Percentiles rank a stretch among this genome's conserved stretches.
These are phyloP conservation scores for Microtus richardsoni DNA, from an alignment of 2,113 vertebrate species.

Conservation along the genomic window DNA sequence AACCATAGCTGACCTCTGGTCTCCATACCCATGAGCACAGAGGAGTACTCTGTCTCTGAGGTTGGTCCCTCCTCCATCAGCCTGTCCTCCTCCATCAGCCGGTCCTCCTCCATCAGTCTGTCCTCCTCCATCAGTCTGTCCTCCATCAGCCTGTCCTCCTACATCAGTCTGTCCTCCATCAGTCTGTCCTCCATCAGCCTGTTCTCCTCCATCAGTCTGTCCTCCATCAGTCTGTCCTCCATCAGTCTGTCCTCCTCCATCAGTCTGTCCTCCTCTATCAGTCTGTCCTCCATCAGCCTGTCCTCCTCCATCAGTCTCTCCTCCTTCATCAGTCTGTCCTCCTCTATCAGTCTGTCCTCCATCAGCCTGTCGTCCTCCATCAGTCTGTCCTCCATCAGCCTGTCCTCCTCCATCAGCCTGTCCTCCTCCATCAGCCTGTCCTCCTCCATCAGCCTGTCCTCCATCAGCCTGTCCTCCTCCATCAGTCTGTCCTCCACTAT, in stretches of 20 bases:
- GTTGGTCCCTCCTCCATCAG: not conserved
- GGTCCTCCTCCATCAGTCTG: no score
- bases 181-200: no score
- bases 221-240: not conserved
- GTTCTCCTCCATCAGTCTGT: not conserved
- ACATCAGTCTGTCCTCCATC: not conserved
- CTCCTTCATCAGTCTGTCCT: not conserved
- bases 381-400: no score
- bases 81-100: not conserved
- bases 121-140: not conserved
- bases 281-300: not conserved
- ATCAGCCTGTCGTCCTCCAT: not conserved
- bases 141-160: not conserved
- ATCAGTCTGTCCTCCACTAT: no score
- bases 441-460: not conserved
- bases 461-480: not conserved
- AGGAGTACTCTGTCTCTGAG: not conserved
- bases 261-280: not conserved
- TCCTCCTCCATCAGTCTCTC: not conserved
- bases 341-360: not conserved
- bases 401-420: not conserved
- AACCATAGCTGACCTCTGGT: not conserved
- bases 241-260: not conserved
- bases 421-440: not conserved
- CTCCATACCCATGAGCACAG: not conserved